phyloP scores from a whole-genome alignment of 2,888 invertebrate genomes.

The Drosophila yooni region DNA sequence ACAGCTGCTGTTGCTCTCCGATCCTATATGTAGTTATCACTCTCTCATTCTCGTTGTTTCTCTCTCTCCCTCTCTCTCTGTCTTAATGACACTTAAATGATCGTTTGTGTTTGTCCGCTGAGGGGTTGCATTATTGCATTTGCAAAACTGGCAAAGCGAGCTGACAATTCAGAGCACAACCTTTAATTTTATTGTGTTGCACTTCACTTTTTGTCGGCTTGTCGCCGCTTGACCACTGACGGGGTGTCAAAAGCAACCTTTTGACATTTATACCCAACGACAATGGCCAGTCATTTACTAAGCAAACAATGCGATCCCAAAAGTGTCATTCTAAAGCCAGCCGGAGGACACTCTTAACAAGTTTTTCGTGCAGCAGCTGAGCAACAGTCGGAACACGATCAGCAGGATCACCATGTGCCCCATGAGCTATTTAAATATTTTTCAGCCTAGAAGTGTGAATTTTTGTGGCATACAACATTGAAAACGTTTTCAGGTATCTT shows the following conservation, averaged over 20 bases:
- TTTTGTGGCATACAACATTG: constrained; percentile 3
- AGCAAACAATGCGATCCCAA: constrained; percentile 68
- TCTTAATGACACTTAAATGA: constrained; percentile 78
- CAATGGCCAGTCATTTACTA: constrained; percentile 76
- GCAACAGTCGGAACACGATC: constrained; percentile 30
- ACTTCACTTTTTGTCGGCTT: constrained; percentile 51
- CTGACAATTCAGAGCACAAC: constrained; percentile 40
- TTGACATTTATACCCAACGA: constrained; percentile 75
- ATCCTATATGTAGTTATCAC: constrained; percentile 2
- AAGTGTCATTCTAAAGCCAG: constrained; percentile 53
- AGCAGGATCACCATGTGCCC: constrained; percentile 22
- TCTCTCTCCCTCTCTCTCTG: constrained; percentile 10
- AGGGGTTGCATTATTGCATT: constrained; percentile 63
- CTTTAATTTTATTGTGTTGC: constrained; percentile 52
- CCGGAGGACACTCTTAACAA: constrained; percentile 48
- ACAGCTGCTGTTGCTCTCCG: constrained; percentile 37
- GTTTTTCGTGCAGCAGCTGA: constrained; percentile 66
- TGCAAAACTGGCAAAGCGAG: constrained; percentile 58
- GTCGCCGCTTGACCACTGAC: constrained; percentile 67
- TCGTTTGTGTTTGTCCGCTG: constrained; percentile 44
- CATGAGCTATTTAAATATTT: constrained; percentile 54
- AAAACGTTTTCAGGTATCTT: constrained; percentile 32
- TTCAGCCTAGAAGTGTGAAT: constrained; percentile 61
- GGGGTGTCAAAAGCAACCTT: constrained; percentile 73
- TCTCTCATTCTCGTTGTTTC: neutral